phyloP scores from a whole-genome alignment of 2,888 invertebrate species.

The Microctonus brassicae region DNA sequence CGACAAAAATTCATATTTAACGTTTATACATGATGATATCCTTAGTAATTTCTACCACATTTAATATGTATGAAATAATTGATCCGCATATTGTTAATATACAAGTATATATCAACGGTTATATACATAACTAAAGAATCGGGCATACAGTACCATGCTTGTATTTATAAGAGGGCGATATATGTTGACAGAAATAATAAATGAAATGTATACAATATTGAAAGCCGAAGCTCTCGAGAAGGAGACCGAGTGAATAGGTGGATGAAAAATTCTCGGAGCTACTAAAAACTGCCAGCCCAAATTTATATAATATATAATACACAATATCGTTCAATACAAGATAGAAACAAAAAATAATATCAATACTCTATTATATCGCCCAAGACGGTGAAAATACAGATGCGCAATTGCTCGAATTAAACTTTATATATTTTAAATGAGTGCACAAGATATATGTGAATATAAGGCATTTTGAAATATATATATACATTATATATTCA shows the following conservation, averaged over 20 bases:
- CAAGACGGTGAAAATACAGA: conserved; percentile 36
- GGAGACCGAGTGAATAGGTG: not conserved
- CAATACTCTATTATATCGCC: conserved; percentile 34
- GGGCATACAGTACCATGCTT: conserved; percentile 37
- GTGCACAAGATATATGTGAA: conserved; percentile 37
- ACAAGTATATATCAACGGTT: conserved; percentile 28
- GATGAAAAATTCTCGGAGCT: conserved; percentile 34
- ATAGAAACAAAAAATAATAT: conserved; percentile 25
- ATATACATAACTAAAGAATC: conserved; percentile 37
- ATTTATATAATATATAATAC: conserved; percentile 29
- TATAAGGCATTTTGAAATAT: not conserved
- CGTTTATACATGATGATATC: too few species aligned
- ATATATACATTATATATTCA: too few species aligned
- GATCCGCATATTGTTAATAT: conserved; percentile 14
- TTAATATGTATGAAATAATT: too few species aligned
- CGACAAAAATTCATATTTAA: not conserved
- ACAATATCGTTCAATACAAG: conserved; percentile 34
- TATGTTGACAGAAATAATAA: conserved; percentile 35
- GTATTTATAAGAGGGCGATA: conserved; percentile 35
- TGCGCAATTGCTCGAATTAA: conserved; percentile 34
- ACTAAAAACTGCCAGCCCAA: conserved; percentile 38
- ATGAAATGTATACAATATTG: conserved; percentile 30
- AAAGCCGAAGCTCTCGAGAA: conserved; percentile 35
- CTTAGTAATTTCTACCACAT: too few species aligned
- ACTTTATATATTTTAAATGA: conserved; percentile 24